Percentiles rank a stretch among this genome's conserved stretches.
These are phyloP conservation scores for Sternarchorhynchus goeldii DNA, from an alignment of 2,797 vertebrate species.

Conservation along the genomic window DNA sequence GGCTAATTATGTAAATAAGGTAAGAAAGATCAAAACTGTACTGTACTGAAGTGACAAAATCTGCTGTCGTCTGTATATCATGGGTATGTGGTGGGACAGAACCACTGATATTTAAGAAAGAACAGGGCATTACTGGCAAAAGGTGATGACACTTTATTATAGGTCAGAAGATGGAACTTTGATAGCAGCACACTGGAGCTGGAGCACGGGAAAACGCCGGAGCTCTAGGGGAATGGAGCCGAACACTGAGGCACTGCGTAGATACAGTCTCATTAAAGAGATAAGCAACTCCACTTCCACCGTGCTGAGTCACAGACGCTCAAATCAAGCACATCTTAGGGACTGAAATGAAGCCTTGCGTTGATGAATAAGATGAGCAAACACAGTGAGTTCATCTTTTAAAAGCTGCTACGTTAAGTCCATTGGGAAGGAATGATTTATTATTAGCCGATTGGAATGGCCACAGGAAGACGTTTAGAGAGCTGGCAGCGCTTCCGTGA, in stretches of 20 bases:
- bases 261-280: too few relatives aligned
- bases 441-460: conserved; percentile 12
- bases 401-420: background rate
- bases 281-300: too few relatives aligned
- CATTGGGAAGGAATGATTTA: background rate
- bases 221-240: too few relatives aligned
- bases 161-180: too few relatives aligned
- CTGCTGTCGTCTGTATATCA: background rate
- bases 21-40: background rate
- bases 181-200: too few relatives aligned
- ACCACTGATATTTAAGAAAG: background rate
- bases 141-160: too few relatives aligned
- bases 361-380: background rate
- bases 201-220: too few relatives aligned
- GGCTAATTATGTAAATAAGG: conserved; percentile 1
- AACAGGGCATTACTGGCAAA: too few relatives aligned
- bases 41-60: background rate
- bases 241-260: too few relatives aligned
- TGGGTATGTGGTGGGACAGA: background rate
- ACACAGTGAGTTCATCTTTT: background rate
- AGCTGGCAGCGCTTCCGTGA: background rate
- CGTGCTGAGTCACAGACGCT: too few relatives aligned
- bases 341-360: background rate
- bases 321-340: background rate
- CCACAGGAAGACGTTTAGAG: background rate